Conservation (phyloP, 2,797 vertebrate species). For the Myotis pilosus region DNA sequence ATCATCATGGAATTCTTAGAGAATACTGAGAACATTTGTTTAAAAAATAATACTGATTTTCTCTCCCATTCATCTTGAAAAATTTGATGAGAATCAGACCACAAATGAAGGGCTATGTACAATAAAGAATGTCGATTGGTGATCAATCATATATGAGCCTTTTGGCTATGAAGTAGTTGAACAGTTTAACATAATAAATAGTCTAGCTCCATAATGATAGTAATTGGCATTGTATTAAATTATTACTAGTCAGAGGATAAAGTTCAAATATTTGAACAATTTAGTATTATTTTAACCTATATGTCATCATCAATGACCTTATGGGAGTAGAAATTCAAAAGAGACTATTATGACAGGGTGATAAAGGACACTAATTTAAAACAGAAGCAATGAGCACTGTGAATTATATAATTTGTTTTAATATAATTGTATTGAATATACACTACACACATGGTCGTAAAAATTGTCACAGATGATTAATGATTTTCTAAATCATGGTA, state of each 20-base stretch:
- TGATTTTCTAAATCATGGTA: not conserved
- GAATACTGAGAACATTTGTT: not conserved
- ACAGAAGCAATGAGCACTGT: not conserved
- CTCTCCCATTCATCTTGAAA: not conserved
- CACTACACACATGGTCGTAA: not conserved
- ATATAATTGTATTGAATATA: constrained; percentile 31
- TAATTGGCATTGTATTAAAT: constrained; percentile 13
- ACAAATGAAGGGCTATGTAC: not conserved
- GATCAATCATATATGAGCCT: not conserved
- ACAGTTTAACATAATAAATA: constrained; percentile 58
- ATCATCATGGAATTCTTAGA: not conserved
- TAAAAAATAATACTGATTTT: not conserved
- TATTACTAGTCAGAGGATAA: not conserved
- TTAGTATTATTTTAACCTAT: constrained; percentile 49
- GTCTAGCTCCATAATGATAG: constrained; percentile 20
- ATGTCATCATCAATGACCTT: not conserved
- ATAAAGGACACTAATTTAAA: constrained; percentile 30
- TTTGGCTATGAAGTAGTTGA: not conserved
- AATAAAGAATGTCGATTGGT: constrained; percentile 15
- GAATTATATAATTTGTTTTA: constrained; percentile 37
- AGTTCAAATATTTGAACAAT: constrained; percentile 58
- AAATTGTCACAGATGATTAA: constrained; percentile 16
- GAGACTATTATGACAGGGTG: not conserved
- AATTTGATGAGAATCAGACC: not conserved
- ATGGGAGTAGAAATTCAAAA: not conserved